Evolutionary conservation across 2,797 vertebrate genomes (phyloP).

Genomic region (Yasuhikotakia modesta): DNA sequence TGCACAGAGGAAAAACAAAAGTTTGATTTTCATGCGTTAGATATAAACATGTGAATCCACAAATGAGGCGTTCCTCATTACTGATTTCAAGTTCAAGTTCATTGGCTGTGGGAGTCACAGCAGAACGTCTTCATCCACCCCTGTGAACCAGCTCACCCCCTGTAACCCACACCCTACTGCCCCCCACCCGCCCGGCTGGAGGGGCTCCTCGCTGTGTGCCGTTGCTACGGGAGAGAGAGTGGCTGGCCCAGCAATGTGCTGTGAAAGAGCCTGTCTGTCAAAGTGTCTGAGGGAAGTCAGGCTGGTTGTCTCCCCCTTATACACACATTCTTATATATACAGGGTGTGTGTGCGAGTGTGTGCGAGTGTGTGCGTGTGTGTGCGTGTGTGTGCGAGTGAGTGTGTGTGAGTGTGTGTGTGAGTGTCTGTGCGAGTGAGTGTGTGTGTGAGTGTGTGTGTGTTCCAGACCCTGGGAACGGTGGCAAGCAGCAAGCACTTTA

Average conservation of each 20-base stretch:
- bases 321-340: constrained; percentile 43
- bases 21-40: neutral
- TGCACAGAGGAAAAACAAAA: neutral
- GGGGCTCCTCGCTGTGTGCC: constrained; percentile 70
- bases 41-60: neutral
- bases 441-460: constrained; percentile 52
- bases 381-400: no score
- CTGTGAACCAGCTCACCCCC: constrained; percentile 54
- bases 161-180: constrained; percentile 45
- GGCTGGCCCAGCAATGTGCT: constrained; percentile 84
- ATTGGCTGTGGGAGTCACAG: constrained; percentile 64
- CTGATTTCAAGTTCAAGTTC: constrained; percentile 81
- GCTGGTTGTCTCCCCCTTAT: constrained; percentile 57
- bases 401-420: no score
- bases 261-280: constrained; percentile 93
- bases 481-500: constrained; percentile 87
- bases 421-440: no score
- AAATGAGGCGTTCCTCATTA: neutral
- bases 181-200: constrained; percentile 62
- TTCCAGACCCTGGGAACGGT: constrained; percentile 93
- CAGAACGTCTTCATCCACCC: constrained; percentile 68
- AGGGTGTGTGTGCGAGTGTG: neutral
- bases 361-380: no score
- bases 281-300: constrained; percentile 87
- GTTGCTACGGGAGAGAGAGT: constrained; percentile 94